These are phyloP conservation scores for Myotis pilosus DNA, from an alignment of 2,797 vertebrate genomes.

Conservation along the genomic window DNA sequence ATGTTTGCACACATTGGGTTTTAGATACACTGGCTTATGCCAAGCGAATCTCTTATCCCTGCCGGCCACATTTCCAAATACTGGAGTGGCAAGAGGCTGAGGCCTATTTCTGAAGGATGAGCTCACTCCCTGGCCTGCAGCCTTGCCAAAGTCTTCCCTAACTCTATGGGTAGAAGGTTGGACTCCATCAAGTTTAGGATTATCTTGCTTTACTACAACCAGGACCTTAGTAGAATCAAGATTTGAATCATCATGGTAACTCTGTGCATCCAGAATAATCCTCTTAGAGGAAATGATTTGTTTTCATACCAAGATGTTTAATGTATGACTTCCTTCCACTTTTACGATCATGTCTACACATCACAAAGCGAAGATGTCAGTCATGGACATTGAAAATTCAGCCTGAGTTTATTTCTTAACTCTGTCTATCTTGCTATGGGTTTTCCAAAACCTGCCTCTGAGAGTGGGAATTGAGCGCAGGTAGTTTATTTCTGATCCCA, in stretches of 20 bases:
- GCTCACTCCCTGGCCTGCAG: slow-evolving; percentile 35
- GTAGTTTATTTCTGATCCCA: slow-evolving; percentile 30
- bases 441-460: slow-evolving; percentile 16
- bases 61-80: slow-evolving; percentile 48
- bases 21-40: slow-evolving; percentile 57
- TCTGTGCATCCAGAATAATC: neutral
- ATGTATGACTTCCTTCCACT: slow-evolving; percentile 28
- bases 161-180: slow-evolving; percentile 52
- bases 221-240: neutral
- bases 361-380: neutral
- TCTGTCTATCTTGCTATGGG: neutral
- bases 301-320: slow-evolving; percentile 34
- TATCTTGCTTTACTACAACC: slow-evolving; percentile 27
- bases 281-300: neutral
- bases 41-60: slow-evolving; percentile 45
- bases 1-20: slow-evolving; percentile 54
- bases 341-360: neutral
- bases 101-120: slow-evolving; percentile 50
- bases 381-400: neutral
- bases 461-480: neutral
- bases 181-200: slow-evolving; percentile 41
- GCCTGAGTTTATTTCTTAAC: neutral
- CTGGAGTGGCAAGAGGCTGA: neutral
- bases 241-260: slow-evolving; percentile 28
- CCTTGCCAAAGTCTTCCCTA: slow-evolving; percentile 36